These are phyloP conservation scores for Pristionchus fissidentatus DNA, from an alignment of 2,888 invertebrate genomes.

Conservation along the genomic window DNA sequence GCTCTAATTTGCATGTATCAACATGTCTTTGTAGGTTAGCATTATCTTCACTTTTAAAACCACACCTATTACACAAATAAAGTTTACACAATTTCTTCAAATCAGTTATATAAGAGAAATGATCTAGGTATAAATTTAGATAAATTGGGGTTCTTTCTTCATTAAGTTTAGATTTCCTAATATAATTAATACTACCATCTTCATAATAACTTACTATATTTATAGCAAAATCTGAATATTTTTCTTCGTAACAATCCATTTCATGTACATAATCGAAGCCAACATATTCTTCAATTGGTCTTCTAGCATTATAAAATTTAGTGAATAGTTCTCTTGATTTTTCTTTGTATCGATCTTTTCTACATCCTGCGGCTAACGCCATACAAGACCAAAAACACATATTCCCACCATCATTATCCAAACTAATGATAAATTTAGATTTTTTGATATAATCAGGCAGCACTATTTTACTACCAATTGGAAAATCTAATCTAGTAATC, in stretches of 20 bases:
- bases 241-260: constrained; percentile 49
- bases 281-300: constrained; percentile 40
- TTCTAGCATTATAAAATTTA: constrained; percentile 49
- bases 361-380: constrained; percentile 49
- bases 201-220: constrained; percentile 51
- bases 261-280: constrained; percentile 51
- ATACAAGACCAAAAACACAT: constrained; percentile 51
- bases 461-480: constrained; percentile 47
- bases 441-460: constrained; percentile 47
- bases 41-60: constrained; percentile 50
- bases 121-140: constrained; percentile 51
- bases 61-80: constrained; percentile 51
- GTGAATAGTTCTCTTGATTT: constrained; percentile 48
- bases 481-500: constrained; percentile 51
- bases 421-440: constrained; percentile 44
- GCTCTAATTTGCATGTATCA: constrained; percentile 50
- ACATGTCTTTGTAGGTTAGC: constrained; percentile 48
- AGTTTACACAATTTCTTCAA: constrained; percentile 49
- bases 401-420: constrained; percentile 49
- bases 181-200: constrained; percentile 43
- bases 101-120: constrained; percentile 51
- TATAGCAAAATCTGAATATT: constrained; percentile 45
- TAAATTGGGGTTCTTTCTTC: constrained; percentile 51
- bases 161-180: constrained; percentile 51
- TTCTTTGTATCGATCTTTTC: constrained; percentile 44